Evolutionary conservation across 2,113 vertebrate species (phyloP).

Genomic region (Ploceus nigricollis): DNA sequence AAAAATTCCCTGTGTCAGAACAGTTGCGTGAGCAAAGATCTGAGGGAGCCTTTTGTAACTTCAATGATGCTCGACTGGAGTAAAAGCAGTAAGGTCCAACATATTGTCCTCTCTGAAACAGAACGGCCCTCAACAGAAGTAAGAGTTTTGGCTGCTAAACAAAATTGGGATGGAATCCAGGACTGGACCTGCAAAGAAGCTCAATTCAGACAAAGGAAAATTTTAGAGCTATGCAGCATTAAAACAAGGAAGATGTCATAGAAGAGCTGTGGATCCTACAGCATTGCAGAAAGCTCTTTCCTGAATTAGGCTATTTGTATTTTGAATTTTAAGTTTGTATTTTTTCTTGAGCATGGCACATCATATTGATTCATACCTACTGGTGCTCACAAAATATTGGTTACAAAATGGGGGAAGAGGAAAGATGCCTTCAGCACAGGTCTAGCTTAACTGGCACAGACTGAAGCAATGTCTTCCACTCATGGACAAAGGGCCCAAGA

Average conservation of each 20-base stretch:
- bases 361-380: neutral
- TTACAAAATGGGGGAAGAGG: neutral
- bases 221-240: neutral
- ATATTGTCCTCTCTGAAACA: neutral
- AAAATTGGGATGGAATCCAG: neutral
- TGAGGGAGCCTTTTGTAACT: neutral
- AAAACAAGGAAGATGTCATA: neutral
- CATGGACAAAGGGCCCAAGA: neutral
- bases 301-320: neutral
- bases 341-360: neutral
- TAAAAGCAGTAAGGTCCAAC: neutral
- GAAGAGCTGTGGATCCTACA: neutral
- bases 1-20: neutral
- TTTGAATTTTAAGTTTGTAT: neutral
- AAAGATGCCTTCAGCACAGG: neutral
- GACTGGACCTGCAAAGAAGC: neutral
- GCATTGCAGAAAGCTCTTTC: neutral
- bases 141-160: neutral
- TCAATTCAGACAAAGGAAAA: neutral
- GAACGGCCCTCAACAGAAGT: neutral
- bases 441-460: neutral
- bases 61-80: neutral
- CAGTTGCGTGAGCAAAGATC: neutral
- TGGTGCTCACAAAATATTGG: neutral
- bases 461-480: neutral